Base-by-base conservation (phyloP, 2,113 vertebrate species). In the Cranoglanis bouderius region DNA sequence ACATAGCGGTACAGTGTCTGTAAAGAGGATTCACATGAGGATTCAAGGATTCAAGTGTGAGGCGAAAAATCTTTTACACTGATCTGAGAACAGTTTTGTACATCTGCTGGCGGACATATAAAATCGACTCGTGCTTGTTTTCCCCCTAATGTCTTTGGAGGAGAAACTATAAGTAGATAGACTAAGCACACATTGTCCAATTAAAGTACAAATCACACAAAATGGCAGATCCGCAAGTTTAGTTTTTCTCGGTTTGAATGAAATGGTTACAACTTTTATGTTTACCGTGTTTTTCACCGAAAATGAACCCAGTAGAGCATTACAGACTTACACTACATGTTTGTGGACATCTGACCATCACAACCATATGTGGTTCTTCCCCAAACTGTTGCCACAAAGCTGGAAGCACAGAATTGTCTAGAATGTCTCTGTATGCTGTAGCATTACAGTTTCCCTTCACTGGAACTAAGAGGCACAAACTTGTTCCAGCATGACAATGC, bases 1-100 rank as follows among this genome's bases (percentile, higher is more conserved):
- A 98, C 98, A 82, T 97, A 98, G 88, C 97, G 97, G 93, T 99
- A 99, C 91, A 99, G 96, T 0, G 97, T 99, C 98, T 99, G 92
- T 74, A 40, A 4, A 87, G 18, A 38, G 83, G 26, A 78, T n/a
- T 49, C 4, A 81, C 32, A 82, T 1, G 46, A 1, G 9, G 46
- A n/a, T n/a, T n/a, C n/a, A n/a, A n/a, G n/a, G n/a, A n/a, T n/a
- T n/a, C n/a, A n/a, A 14, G 35, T 10, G 29, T 81, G 61, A 29
- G 49, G n/a, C 0, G 53, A 74, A 49, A 6, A 57, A 43, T 12
- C 74, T 49, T 46, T 61, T n/a, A 61, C 26, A 49, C 16, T 35
- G 63, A 70, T 85, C 29, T 67, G 24, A 85, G 32, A 67, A 82
- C 67, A 74, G 26, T 40, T 75, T 74, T 74, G 49, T 19, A 55